Percentiles rank a stretch among this genome's conserved stretches.
These are phyloP conservation scores for Saimiri boliviensis DNA, from an alignment of 2,113 vertebrate species.

Conservation along the genomic window DNA sequence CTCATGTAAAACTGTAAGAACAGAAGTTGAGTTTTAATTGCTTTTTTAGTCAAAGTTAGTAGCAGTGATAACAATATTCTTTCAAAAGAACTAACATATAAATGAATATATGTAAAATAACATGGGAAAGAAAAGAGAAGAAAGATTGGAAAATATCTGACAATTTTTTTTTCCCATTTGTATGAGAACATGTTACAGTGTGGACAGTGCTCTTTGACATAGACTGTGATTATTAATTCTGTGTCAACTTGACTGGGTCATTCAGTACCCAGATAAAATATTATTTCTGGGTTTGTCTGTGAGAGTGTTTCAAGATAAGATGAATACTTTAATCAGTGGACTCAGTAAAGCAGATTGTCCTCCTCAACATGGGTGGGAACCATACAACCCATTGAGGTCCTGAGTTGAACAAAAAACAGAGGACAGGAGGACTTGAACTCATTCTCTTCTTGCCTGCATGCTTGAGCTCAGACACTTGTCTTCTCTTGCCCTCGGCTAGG, in stretches of 20 bases:
- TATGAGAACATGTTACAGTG: neutral
- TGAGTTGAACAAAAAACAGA: neutral
- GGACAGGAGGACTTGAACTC: neutral
- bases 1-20: neutral
- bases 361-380: neutral
- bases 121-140: neutral
- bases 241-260: neutral
- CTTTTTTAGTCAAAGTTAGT: constrained; percentile 23
- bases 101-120: neutral
- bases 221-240: neutral
- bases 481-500: neutral
- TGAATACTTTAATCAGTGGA: neutral
- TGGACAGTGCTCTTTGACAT: neutral
- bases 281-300: neutral
- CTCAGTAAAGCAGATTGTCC: neutral
- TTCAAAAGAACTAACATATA: neutral
- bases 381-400: neutral
- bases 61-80: neutral
- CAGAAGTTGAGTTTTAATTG: neutral
- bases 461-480: neutral
- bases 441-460: neutral
- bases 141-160: neutral
- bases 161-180: neutral
- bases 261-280: neutral
- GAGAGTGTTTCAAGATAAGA: neutral